Evolutionary conservation across 2,888 invertebrate species (phyloP), one percentile per base, ranked within the genome.

Genomic region (Agrochola circellaris): DNA sequence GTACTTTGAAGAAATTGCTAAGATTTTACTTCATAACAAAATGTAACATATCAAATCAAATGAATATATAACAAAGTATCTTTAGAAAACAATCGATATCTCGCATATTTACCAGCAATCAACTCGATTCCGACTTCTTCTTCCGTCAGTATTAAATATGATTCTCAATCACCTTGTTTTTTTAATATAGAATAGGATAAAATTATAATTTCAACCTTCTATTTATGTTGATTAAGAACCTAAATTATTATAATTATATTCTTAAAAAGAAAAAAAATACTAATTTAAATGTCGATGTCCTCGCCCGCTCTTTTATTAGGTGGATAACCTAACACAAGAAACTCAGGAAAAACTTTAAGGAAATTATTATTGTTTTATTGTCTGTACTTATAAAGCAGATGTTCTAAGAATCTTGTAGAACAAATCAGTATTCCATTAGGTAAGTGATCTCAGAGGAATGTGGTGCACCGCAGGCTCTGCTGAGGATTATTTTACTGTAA

Each of bases 111-210:
- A 48, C 23, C 1, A 51, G 23, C 20, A 23, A 23, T 30, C 0
- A 26, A 48, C 15, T 48, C 23, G 30, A 30, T 66, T 66, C 66
- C 13, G 48, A 15, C 5, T 23, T 11, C 42, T 62, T 45, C 65
- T 8, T 48, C 26, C 20, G 45, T 48, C 26, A 26, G 11, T 64
- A n/a, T 2, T 9, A 7, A 38, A 7, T 38, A 42, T 42, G n/a
- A 65, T 65, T 65, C n/a, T 65, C 45, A 45, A 45, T 54, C 23
- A 56, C 64, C 34, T 75, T 56, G 54, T 64, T 75, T 11, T 76
- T 42, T 17, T 45, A 15, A 15, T 15, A 17, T 2, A 48, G 23
- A 54, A 15, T 7, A 26, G 3, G 0, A 61, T 26, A 9, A 26
- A 45, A 38, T 45, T 67, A 42, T 17, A 51, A n/a, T n/a, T 30